Conservation (phyloP, 2,888 invertebrate genomes). For the Lithophane leautieri region DNA sequence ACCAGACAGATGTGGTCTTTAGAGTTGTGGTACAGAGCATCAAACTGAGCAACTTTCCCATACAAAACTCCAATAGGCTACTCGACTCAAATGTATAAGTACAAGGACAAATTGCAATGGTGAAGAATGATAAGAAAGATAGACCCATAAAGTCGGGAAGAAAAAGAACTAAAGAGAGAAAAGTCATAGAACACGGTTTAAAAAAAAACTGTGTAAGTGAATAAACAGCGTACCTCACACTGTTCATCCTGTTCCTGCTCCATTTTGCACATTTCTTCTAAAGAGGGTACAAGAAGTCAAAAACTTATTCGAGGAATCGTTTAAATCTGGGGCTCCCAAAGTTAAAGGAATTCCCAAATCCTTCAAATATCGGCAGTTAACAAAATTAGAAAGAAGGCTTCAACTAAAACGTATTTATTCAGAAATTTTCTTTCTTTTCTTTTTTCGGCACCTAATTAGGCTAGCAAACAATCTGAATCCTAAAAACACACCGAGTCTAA, state of each 20-base stretch:
- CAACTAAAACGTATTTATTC: conserved; percentile 7
- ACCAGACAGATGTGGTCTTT: too few species aligned
- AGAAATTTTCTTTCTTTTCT: background rate
- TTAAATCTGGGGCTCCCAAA: conserved; percentile 94
- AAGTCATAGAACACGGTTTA: too few species aligned
- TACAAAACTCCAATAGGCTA: too few species aligned
- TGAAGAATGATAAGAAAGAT: background rate
- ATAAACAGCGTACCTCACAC: background rate
- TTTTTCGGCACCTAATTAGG: conserved; percentile 2
- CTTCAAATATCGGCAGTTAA: conserved; percentile 91
- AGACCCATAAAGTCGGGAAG: background rate
- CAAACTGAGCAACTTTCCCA: too few species aligned
- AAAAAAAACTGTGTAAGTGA: background rate
- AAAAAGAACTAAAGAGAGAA: background rate
- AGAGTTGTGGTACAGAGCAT: too few species aligned
- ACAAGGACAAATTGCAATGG: background rate
- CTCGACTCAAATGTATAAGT: background rate
- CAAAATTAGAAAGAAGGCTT: conserved; percentile 4
- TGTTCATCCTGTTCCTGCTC: conserved; percentile 90
- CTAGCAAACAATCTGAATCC: background rate
- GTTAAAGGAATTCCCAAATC: conserved; percentile 95
- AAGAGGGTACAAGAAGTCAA: conserved; percentile 93
- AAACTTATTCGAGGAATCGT: conserved; percentile 95
- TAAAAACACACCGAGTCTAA: conserved; percentile 26
- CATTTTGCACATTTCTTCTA: conserved; percentile 92